Evolutionary conservation across 2,888 invertebrate species (phyloP).

Genomic region (Leptinotarsa rubiginosa): DNA sequence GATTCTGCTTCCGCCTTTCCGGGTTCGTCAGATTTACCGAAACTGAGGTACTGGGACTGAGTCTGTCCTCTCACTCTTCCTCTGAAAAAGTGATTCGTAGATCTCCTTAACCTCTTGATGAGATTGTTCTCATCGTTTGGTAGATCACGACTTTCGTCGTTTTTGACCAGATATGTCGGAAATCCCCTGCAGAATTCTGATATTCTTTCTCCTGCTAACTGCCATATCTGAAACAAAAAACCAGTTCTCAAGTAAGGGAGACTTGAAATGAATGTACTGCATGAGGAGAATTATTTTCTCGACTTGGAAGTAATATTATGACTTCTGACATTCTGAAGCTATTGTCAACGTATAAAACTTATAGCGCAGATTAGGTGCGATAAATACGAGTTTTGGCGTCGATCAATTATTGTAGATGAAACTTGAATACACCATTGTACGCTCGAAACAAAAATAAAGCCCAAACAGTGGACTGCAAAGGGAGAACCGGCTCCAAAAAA

Average conservation of each 20-base stretch:
- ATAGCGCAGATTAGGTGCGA: too few species aligned
- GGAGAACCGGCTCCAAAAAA: too few species aligned
- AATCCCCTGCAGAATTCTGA: constrained; percentile 67
- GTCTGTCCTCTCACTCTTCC: constrained; percentile 79
- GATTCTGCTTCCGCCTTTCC: constrained; percentile 88
- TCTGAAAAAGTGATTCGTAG: constrained; percentile 57
- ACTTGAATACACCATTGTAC: too few species aligned
- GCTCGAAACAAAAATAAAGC: too few species aligned
- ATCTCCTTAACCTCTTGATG: constrained; percentile 47
- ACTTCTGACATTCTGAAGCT: too few species aligned
- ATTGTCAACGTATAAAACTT: too few species aligned
- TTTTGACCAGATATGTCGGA: constrained; percentile 63
- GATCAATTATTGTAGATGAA: too few species aligned
- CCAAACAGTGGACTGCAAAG: too few species aligned
- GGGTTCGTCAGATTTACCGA: constrained; percentile 70
- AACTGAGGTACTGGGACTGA: constrained; percentile 85
- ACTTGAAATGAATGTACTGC: too few species aligned
- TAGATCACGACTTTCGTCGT: constrained; percentile 40
- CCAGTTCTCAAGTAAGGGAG: too few species aligned
- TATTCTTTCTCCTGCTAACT: constrained; percentile 66
- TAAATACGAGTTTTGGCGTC: too few species aligned
- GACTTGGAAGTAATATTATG: not conserved
- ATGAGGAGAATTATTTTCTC: too few species aligned
- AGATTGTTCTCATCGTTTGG: constrained; percentile 32
- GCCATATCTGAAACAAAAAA: constrained; percentile 63